A percentile compares a stretch with the other conserved stretches of the same genome.
Conservation (phyloP, 2,113 vertebrate genomes). For the Limanda limanda region DNA sequence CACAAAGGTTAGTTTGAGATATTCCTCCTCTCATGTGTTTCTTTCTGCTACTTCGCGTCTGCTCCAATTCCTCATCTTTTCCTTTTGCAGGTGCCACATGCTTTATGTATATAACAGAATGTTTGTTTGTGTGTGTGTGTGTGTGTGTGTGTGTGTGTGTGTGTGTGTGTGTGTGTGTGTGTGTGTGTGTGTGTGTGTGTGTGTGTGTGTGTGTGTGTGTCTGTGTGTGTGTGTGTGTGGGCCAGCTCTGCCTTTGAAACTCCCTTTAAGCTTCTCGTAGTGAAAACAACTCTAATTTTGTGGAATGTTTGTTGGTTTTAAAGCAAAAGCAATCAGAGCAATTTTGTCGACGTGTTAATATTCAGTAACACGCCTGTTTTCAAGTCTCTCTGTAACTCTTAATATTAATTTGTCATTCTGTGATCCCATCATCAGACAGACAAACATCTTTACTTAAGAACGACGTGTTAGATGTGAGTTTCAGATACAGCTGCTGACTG, state of each 20-base stretch:
- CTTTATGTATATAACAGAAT: too few relatives aligned
- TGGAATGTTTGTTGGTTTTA: neutral
- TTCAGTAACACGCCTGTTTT: too few relatives aligned
- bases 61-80: neutral
- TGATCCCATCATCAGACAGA: neutral
- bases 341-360: neutral
- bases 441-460: neutral
- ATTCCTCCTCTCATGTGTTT: neutral
- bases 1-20: neutral
- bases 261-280: neutral
- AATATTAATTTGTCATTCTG: too few relatives aligned
- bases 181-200: neutral
- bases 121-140: neutral
- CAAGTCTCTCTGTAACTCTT: too few relatives aligned
- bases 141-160: neutral
- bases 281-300: constrained; percentile 3
- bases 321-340: neutral
- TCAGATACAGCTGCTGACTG: neutral
- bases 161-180: neutral
- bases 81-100: neutral
- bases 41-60: too few relatives aligned
- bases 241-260: neutral
- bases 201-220: neutral
- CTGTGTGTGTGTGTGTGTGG: too few relatives aligned
- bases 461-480: too few relatives aligned